These are phyloP conservation scores for Sternotherus odoratus DNA, from an alignment of 2,797 vertebrate genomes.

Conservation along the genomic window DNA sequence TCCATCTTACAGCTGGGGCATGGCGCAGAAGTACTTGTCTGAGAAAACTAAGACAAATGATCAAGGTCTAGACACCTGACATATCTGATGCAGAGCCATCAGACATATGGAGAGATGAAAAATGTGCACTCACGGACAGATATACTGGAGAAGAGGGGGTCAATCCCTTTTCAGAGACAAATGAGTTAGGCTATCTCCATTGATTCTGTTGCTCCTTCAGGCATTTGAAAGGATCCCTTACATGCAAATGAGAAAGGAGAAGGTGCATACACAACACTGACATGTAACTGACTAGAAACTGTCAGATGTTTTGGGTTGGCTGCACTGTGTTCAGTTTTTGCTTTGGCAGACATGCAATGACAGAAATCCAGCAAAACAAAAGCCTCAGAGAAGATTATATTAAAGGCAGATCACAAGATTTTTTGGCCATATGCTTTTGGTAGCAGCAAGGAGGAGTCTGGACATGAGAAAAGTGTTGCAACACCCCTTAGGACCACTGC, in stretches of 20 bases:
- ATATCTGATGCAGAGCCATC: not conserved
- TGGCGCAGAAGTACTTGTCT: not conserved
- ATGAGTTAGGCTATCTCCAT: not conserved
- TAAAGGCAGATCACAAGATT: not conserved
- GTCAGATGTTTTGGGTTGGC: too few relatives aligned
- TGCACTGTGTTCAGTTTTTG: too few relatives aligned
- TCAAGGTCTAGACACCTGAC: not conserved
- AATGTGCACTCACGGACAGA: not conserved
- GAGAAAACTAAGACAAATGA: not conserved
- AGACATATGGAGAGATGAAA: not conserved
- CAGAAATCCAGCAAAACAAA: not conserved
- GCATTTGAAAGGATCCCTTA: not conserved
- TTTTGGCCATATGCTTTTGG: not conserved
- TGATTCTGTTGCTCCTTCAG: not conserved
- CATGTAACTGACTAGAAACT: not conserved
- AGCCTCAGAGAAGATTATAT: not conserved
- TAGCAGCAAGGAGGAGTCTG: not conserved
- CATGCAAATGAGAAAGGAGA: not conserved
- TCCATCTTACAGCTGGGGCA: not conserved
- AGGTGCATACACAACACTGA: not conserved
- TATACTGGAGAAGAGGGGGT: not conserved
- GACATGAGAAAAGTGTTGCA: not conserved
- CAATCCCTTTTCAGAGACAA: not conserved
- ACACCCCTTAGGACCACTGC: not conserved
- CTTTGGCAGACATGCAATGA: too few relatives aligned